A percentile compares a stretch with the other conserved stretches of the same genome.
These are phyloP conservation scores for Eupithecia pulchellata DNA, from an alignment of 2,888 invertebrate genomes.

Conservation along the genomic window DNA sequence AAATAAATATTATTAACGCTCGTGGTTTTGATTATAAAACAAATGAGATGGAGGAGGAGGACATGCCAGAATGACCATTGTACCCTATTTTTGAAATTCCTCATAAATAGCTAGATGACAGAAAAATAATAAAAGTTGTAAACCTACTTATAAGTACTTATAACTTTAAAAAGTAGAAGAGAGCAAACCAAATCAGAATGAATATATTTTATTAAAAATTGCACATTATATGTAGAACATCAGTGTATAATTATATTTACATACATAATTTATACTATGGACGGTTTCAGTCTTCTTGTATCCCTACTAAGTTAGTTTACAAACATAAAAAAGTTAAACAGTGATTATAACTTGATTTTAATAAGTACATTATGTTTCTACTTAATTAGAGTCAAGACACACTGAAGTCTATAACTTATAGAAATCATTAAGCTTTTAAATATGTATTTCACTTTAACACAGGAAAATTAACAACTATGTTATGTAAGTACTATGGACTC, in stretches of 20 bases:
- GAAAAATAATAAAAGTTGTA: no score
- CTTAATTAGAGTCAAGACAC: background rate
- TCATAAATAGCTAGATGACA: no score
- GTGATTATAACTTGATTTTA: background rate
- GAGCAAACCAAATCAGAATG: background rate
- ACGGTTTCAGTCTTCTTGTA: slow-evolving; percentile 20
- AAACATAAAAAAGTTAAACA: background rate
- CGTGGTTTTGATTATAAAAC: no score
- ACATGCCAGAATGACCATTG: no score
- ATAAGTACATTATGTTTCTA: background rate
- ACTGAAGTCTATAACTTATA: background rate
- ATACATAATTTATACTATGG: slow-evolving; percentile 10
- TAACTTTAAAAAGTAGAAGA: no score
- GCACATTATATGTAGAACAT: background rate
- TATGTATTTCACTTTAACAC: background rate
- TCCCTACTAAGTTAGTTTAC: background rate
- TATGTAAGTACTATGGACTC: background rate
- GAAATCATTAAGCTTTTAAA: no score
- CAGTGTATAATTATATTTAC: background rate
- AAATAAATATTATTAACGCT: no score
- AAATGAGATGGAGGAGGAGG: no score
- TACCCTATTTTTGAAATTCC: no score
- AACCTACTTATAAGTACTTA: no score
- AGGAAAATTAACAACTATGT: background rate
- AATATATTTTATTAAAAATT: slow-evolving; percentile 16